Evolutionary conservation across 2,888 invertebrate genomes (phyloP).

Genomic region (Rhabditophanes sp.): DNA sequence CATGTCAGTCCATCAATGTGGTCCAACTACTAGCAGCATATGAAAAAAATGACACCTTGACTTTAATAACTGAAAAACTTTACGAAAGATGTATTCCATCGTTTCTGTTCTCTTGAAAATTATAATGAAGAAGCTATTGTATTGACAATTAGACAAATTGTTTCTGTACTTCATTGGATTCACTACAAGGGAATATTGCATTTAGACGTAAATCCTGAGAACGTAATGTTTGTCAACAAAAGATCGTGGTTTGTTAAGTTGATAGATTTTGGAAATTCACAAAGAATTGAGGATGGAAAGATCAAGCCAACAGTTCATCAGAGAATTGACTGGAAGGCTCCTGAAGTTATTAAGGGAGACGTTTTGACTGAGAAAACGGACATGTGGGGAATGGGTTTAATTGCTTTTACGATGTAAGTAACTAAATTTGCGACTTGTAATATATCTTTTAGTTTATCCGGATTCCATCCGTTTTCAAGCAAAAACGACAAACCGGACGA

Average conservation of each 20-base stretch:
- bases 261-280: slow-evolving; percentile 75
- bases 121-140: slow-evolving; percentile 83
- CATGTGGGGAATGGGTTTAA: slow-evolving; percentile 82
- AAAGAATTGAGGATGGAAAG: slow-evolving; percentile 52
- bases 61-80: slow-evolving; percentile 48
- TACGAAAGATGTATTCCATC: slow-evolving; percentile 66
- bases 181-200: slow-evolving; percentile 82
- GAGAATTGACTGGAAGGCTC: slow-evolving; percentile 37
- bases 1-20: slow-evolving; percentile 68
- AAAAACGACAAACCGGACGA: slow-evolving; percentile 56
- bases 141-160: slow-evolving; percentile 65
- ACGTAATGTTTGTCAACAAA: slow-evolving; percentile 74
- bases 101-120: slow-evolving; percentile 72
- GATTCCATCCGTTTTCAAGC: slow-evolving; percentile 73
- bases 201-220: slow-evolving; percentile 79
- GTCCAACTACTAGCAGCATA: slow-evolving; percentile 50
- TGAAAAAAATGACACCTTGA: slow-evolving; percentile 54
- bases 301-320: slow-evolving; percentile 8
- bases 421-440: background rate
- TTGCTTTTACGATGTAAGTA: slow-evolving; percentile 65
- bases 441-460: slow-evolving; percentile 57
- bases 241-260: slow-evolving; percentile 60
- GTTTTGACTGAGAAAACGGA: slow-evolving; percentile 73
- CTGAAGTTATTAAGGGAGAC: slow-evolving; percentile 45
- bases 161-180: slow-evolving; percentile 78